Conservation (phyloP, 2,888 invertebrate species). For the Caenorhabditis sinica region DNA sequence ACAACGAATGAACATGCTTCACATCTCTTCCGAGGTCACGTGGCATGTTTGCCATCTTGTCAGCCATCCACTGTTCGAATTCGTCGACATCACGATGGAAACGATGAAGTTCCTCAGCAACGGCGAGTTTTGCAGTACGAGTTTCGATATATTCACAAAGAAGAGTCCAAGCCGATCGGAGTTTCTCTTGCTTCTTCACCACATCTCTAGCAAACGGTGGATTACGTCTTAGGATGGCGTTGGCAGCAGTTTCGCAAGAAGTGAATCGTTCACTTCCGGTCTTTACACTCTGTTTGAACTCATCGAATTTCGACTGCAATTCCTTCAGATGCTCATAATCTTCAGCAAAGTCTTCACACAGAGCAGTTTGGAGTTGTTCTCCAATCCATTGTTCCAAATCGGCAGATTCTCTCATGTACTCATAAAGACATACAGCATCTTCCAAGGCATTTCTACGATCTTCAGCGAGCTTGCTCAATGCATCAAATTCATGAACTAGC, state of each 20-base stretch:
- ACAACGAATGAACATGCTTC: conserved; percentile 89
- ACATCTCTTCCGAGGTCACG: conserved; percentile 90
- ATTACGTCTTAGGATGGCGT: conserved; percentile 88
- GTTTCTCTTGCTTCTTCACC: conserved; percentile 86
- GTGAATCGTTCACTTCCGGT: conserved; percentile 93
- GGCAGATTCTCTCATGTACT: conserved; percentile 89
- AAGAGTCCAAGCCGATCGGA: conserved; percentile 89
- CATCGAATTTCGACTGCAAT: conserved; percentile 93
- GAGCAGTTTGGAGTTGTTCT: conserved; percentile 92
- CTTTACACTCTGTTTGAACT: conserved; percentile 93
- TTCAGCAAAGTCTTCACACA: conserved; percentile 94
- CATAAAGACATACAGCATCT: conserved; percentile 93
- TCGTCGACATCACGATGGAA: conserved; percentile 90
- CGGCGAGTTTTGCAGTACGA: conserved; percentile 92
- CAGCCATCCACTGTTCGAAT: conserved; percentile 85
- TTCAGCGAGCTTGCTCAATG: conserved; percentile 72
- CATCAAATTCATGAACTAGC: conserved; percentile 75
- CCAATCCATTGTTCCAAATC: conserved; percentile 95
- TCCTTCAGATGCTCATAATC: conserved; percentile 88
- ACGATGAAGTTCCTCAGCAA: conserved; percentile 96
- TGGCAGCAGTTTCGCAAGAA: conserved; percentile 93
- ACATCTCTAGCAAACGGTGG: conserved; percentile 92
- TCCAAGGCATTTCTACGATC: conserved; percentile 87
- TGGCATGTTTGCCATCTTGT: conserved; percentile 92
- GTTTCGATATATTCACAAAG: conserved; percentile 92